These are phyloP conservation scores for Tapirus terrestris DNA, from an alignment of 2,113 vertebrate genomes.

Conservation along the genomic window DNA sequence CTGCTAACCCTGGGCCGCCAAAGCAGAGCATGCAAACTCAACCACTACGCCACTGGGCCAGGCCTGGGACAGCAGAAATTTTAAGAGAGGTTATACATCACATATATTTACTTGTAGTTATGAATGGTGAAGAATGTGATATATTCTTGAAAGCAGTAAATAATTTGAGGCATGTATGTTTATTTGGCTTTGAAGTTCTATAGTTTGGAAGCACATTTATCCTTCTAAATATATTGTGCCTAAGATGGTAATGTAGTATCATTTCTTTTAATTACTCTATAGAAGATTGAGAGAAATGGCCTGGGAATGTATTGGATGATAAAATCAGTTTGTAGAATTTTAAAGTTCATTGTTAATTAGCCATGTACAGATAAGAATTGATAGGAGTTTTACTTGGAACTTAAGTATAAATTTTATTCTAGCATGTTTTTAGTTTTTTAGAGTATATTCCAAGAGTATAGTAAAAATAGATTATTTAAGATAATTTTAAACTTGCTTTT, in stretches of 20 bases:
- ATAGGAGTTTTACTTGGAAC: slow-evolving; percentile 5
- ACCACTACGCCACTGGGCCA: too few relatives aligned
- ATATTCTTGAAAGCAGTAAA: background rate
- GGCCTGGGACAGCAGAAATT: too few relatives aligned
- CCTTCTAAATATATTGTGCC: background rate
- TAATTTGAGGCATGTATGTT: background rate
- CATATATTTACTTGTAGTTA: background rate
- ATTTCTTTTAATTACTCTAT: background rate
- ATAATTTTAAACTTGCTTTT: slow-evolving; percentile 32
- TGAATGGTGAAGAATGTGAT: background rate
- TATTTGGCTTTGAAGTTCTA: background rate
- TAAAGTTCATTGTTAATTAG: background rate
- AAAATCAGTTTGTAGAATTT: slow-evolving; percentile 9
- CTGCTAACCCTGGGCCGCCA: too few relatives aligned
- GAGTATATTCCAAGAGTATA: background rate
- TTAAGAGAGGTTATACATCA: background rate
- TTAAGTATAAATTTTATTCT: slow-evolving; percentile 14
- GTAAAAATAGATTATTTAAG: slow-evolving; percentile 25
- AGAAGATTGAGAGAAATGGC: slow-evolving; percentile 7
- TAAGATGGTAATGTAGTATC: background rate
- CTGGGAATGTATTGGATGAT: background rate
- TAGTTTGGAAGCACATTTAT: background rate
- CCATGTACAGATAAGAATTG: background rate
- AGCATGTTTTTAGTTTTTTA: background rate
- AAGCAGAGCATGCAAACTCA: too few relatives aligned